phyloP scores from a whole-genome alignment of 2,888 invertebrate genomes.

The Oxytorus armatus region DNA sequence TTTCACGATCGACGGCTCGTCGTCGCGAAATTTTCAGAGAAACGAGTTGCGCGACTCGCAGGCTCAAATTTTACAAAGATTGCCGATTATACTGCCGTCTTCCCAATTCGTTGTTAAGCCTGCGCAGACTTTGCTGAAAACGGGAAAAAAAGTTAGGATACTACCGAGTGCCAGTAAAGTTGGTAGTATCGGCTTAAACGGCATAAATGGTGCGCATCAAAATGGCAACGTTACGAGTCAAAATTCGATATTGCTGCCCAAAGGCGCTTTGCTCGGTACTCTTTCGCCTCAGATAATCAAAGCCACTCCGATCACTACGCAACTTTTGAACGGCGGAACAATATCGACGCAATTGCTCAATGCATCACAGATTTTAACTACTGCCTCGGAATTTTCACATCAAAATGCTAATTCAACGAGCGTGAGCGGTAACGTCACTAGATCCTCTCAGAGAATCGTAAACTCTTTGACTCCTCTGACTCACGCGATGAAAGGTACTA shows the following conservation, averaged over 20 bases:
- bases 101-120: conserved; percentile 80
- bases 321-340: conserved; percentile 73
- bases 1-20: conserved; percentile 14
- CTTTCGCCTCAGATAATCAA: conserved; percentile 77
- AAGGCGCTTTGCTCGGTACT: conserved; percentile 75
- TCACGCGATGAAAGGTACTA: conserved; percentile 62
- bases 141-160: conserved; percentile 76
- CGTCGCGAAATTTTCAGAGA: conserved; percentile 67
- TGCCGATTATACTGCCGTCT: conserved; percentile 77
- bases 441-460: conserved; percentile 43
- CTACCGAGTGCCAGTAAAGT: conserved; percentile 75
- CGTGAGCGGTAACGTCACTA: conserved; percentile 56
- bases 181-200: conserved; percentile 26
- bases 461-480: not conserved
- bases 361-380: conserved; percentile 73
- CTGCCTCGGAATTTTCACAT: conserved; percentile 72
- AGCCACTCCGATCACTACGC: conserved; percentile 76
- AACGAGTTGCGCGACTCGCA: conserved; percentile 70
- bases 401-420: conserved; percentile 60
- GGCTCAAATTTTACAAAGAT: conserved; percentile 76
- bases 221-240: conserved; percentile 63
- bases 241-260: conserved; percentile 78
- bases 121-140: conserved; percentile 76
- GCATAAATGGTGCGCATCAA: conserved; percentile 27
- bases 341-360: conserved; percentile 75